Evolutionary conservation across 2,797 vertebrate genomes (phyloP), one percentile per base, ranked within the genome.

Genomic region (Halcyon badia): DNA sequence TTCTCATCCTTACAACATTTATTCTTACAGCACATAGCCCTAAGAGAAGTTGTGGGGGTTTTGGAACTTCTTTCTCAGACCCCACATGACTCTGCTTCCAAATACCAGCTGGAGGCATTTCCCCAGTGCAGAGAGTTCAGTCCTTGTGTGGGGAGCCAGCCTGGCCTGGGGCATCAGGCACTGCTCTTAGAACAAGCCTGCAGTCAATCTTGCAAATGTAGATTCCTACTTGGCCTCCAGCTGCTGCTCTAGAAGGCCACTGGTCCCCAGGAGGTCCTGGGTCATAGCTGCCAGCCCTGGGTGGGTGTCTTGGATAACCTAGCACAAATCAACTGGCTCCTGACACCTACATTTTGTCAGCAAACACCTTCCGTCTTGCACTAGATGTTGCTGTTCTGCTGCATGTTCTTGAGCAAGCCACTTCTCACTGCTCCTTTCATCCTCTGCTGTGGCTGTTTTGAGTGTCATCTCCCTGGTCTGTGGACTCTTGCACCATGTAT

Each of bases 361-460:
- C 49, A 69, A 54, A 7, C 4, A n/a, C 58, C 26, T 88, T 78
- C 80, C 12, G 2, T 12, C 61, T 87, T 2, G 1, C 33, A 16
- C 42, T 5, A 4, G 73, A 33, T 6, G 0, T 57, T 52, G 89
- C 60, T 80, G 69, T 48, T 65, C 54, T 68, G 57, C 85, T 78
- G 31, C 10, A 5, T 28, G 71, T 3, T 20, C 35, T 64, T 7
- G 65, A 71, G 61, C 57, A 41, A 70, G 82, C 61, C 52, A 2
- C 54, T 60, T 54, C 82, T 83, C 87, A 6, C 10, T 25, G 44
- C 89, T 81, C 49, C 80, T 94, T 94, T 93, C 70, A 82, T 83
- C 87, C 85, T 85, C 48, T 37, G 79, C 91, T 88, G 87, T 42
- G 95, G 71, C 84, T 86, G 11, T n/a, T 79, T 8, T 49, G 92